phyloP scores from a whole-genome alignment of 2,888 invertebrate genomes.

The Eupithecia centaureata region DNA sequence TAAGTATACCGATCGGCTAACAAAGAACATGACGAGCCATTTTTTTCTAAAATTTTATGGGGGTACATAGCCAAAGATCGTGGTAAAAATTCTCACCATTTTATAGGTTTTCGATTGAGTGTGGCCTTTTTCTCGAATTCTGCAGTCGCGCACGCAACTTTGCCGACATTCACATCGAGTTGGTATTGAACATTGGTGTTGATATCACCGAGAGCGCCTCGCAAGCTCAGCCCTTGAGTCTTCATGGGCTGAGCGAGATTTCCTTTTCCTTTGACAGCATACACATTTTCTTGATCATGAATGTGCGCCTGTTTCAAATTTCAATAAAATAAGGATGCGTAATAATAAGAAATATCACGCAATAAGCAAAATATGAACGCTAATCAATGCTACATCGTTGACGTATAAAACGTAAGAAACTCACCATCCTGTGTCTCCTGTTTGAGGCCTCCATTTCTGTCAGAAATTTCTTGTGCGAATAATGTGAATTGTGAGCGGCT shows the following conservation, averaged over 20 bases:
- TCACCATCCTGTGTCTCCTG: slow-evolving; percentile 68
- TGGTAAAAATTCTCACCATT: slow-evolving; percentile 55
- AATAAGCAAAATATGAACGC: neutral
- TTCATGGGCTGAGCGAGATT: slow-evolving; percentile 59
- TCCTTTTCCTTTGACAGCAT: slow-evolving; percentile 62
- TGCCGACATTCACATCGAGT: slow-evolving; percentile 60
- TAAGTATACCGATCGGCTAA: neutral
- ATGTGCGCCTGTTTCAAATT: slow-evolving; percentile 54
- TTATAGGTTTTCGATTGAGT: slow-evolving; percentile 51
- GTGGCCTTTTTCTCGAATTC: slow-evolving; percentile 73
- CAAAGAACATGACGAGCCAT: slow-evolving; percentile 2
- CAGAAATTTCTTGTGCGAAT: slow-evolving; percentile 5
- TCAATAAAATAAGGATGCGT: neutral
- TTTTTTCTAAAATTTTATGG: slow-evolving; percentile 15
- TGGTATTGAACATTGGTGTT: slow-evolving; percentile 70
- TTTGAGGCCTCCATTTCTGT: slow-evolving; percentile 64
- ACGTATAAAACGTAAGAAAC: slow-evolving; percentile 31
- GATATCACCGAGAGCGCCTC: slow-evolving; percentile 75
- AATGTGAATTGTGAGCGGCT: slow-evolving; percentile 10
- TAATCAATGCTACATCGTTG: neutral
- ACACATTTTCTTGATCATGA: slow-evolving; percentile 74
- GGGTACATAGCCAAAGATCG: slow-evolving; percentile 21
- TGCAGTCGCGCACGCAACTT: slow-evolving; percentile 64
- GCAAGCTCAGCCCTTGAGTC: slow-evolving; percentile 61
- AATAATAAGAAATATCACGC: neutral